Conservation (phyloP, 2,888 invertebrate species). For the Atethmia centrago region DNA sequence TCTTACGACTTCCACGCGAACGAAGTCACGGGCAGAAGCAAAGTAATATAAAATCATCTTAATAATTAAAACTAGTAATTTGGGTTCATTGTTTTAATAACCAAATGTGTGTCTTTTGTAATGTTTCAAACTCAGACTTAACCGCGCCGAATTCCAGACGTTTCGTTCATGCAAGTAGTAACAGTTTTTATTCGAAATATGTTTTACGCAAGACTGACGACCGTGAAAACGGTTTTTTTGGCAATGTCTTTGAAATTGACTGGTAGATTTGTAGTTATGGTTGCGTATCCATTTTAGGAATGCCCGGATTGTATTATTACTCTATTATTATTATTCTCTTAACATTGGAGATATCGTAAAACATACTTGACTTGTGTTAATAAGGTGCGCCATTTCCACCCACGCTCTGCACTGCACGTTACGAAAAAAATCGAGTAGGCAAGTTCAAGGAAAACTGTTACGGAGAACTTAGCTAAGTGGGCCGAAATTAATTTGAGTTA, state of each 20-base stretch:
- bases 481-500: background rate
- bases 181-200: conserved; percentile 31
- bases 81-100: conserved; percentile 17
- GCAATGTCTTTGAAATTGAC: conserved; percentile 26
- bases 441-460: conserved; percentile 19
- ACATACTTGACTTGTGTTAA: background rate
- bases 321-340: background rate
- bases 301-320: too few relatives aligned
- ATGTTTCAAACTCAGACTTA: conserved; percentile 1
- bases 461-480: background rate
- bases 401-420: background rate
- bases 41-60: background rate
- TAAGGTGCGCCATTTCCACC: conserved; percentile 20
- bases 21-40: too few relatives aligned
- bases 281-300: conserved; percentile 10
- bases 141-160: background rate
- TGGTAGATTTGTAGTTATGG: conserved; percentile 21
- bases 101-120: conserved; percentile 25
- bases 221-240: conserved; percentile 46
- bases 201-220: conserved; percentile 32
- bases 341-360: conserved; percentile 16
- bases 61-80: background rate
- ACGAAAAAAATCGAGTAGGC: background rate
- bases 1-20: too few relatives aligned
- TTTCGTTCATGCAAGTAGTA: conserved; percentile 7